A percentile compares a stretch with the other conserved stretches of the same genome.
phyloP scores from a whole-genome alignment of 2,113 vertebrate species.

The Amphiprion ocellaris region DNA sequence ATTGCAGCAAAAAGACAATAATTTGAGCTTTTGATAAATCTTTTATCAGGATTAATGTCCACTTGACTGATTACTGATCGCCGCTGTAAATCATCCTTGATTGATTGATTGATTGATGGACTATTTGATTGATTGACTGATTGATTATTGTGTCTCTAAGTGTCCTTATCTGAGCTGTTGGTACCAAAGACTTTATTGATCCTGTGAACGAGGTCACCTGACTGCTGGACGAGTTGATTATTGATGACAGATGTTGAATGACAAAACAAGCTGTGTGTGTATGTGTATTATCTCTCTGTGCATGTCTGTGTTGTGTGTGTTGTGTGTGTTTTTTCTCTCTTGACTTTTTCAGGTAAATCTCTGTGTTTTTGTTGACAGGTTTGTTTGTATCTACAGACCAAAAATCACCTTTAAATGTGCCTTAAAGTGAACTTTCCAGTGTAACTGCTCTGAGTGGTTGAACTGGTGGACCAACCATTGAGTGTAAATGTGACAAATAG shows the following conservation, averaged over 20 bases:
- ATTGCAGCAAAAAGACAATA: too few relatives aligned
- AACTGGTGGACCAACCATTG: slow-evolving; percentile 9
- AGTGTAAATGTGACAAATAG: slow-evolving; percentile 9
- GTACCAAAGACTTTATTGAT: slow-evolving; percentile 57
- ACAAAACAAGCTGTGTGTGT: slow-evolving; percentile 2
- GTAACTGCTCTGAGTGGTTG: background rate
- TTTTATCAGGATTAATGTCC: background rate
- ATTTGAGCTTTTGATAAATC: too few relatives aligned
- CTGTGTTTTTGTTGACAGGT: background rate
- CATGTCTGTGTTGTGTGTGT: background rate
- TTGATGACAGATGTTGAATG: slow-evolving; percentile 3
- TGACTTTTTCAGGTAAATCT: background rate
- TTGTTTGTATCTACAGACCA: slow-evolving; percentile 46
- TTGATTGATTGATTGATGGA: background rate
- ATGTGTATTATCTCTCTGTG: background rate
- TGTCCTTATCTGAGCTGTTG: slow-evolving; percentile 38
- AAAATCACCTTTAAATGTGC: slow-evolving; percentile 48
- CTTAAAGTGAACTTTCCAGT: slow-evolving; percentile 34
- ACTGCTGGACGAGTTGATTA: slow-evolving; percentile 29
- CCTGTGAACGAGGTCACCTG: slow-evolving; percentile 37
- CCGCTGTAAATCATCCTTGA: slow-evolving; percentile 2
- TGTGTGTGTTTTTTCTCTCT: background rate
- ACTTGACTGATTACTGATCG: background rate
- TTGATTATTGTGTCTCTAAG: slow-evolving; percentile 33
- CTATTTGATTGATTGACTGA: background rate